Percentiles rank a stretch among this genome's conserved stretches.
Conservation (phyloP, 2,797 vertebrate species). For the Tapirus indicus region DNA sequence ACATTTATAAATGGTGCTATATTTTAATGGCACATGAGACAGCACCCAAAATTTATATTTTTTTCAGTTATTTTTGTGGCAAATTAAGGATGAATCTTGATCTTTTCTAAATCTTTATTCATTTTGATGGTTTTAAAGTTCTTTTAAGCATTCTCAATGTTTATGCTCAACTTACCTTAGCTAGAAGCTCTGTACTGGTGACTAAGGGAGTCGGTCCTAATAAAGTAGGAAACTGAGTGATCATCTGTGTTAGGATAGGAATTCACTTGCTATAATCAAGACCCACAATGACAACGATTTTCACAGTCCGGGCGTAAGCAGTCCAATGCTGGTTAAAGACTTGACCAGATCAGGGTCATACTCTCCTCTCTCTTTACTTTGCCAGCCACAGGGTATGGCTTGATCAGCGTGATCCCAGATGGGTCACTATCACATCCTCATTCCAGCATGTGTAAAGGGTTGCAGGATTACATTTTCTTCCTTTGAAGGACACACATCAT, state of each 20-base stretch:
- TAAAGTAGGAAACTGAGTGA: neutral
- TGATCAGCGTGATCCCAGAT: neutral
- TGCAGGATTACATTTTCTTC: neutral
- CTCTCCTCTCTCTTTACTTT: neutral
- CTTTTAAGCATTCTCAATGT: neutral
- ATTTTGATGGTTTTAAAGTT: neutral
- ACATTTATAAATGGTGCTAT: neutral
- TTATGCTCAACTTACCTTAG: conserved; percentile 5
- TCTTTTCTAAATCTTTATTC: neutral
- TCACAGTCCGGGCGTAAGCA: neutral
- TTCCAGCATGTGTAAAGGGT: neutral
- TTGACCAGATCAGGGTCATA: neutral
- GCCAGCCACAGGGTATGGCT: neutral
- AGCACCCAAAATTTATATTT: neutral
- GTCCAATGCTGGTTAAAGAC: neutral
- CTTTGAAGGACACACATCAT: neutral
- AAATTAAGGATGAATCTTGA: neutral
- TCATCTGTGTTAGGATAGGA: neutral
- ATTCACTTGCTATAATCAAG: neutral
- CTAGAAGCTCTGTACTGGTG: neutral
- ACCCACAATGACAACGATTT: neutral
- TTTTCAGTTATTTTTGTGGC: neutral
- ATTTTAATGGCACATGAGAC: neutral
- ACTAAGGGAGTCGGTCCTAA: neutral
- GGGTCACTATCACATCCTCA: neutral